A percentile compares a stretch with the other conserved stretches of the same genome.
These are phyloP conservation scores for Dascillus cervinus DNA, from an alignment of 2,888 invertebrate genomes.

Conservation along the genomic window DNA sequence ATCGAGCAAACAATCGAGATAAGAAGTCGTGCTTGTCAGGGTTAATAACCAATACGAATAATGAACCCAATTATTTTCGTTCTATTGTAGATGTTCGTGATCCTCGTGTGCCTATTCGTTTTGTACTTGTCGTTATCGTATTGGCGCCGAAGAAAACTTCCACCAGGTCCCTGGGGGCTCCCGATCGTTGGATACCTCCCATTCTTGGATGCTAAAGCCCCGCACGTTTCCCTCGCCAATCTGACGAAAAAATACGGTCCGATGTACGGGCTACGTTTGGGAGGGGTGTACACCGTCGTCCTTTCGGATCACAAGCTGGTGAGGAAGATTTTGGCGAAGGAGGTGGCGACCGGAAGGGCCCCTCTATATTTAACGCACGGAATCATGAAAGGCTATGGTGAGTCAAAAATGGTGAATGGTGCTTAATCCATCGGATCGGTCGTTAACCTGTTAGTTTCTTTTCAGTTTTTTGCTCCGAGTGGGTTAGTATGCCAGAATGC, in stretches of 20 bases:
- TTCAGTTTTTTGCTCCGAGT: slow-evolving; percentile 14
- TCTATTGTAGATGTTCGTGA: too few species aligned
- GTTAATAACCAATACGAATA: too few species aligned
- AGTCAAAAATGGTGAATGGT: too few species aligned
- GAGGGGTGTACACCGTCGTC: slow-evolving; percentile 68
- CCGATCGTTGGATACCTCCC: slow-evolving; percentile 75
- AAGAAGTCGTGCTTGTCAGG: too few species aligned
- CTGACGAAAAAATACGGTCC: slow-evolving; percentile 63
- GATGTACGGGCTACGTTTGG: slow-evolving; percentile 67
- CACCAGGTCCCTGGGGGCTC: slow-evolving; percentile 74
- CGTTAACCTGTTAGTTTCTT: slow-evolving; percentile 16
- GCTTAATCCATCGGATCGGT: slow-evolving; percentile 15
- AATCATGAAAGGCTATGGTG: slow-evolving; percentile 82
- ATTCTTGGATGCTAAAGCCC: slow-evolving; percentile 59
- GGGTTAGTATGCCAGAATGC: slow-evolving; percentile 17
- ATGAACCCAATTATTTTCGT: too few species aligned
- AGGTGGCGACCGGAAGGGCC: slow-evolving; percentile 67
- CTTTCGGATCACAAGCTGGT: slow-evolving; percentile 67
- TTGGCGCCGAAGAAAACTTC: slow-evolving; percentile 28
- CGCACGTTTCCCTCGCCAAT: slow-evolving; percentile 62
- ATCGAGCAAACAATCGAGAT: too few species aligned
- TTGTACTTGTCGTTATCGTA: background rate
- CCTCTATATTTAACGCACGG: slow-evolving; percentile 80
- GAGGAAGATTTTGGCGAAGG: slow-evolving; percentile 63
- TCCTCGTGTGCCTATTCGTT: too few species aligned